Conservation (phyloP, 2,797 vertebrate species). For the Acipenser ruthenus region DNA sequence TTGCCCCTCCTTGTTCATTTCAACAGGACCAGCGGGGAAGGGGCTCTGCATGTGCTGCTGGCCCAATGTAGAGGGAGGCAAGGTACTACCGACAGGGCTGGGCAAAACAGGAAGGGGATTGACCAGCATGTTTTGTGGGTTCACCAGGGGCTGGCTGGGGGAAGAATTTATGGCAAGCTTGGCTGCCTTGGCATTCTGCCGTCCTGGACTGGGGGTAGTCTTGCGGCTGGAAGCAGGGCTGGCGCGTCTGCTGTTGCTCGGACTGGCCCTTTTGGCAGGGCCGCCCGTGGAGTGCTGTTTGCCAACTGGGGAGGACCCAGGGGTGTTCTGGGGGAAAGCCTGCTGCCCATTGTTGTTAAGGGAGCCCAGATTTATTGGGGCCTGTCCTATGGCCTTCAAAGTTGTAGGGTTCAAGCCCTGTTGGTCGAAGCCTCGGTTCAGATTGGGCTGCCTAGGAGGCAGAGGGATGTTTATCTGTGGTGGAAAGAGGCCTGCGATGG, state of each 20-base stretch:
- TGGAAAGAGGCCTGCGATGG: constrained; percentile 94
- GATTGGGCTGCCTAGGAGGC: constrained; percentile 82
- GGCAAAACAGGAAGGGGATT: constrained; percentile 63
- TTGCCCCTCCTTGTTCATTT: constrained; percentile 65
- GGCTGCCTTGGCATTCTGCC: constrained; percentile 77
- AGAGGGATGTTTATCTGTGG: constrained; percentile 98
- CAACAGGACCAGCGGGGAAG: constrained; percentile 54
- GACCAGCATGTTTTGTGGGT: constrained; percentile 71
- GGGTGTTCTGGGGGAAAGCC: constrained; percentile 59
- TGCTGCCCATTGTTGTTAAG: constrained; percentile 64
- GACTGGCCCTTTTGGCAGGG: constrained; percentile 83
- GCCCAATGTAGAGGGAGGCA: constrained; percentile 54
- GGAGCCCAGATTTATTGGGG: constrained; percentile 71
- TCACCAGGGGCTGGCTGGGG: constrained; percentile 67
- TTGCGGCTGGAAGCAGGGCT: constrained; percentile 91
- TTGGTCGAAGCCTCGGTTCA: constrained; percentile 93
- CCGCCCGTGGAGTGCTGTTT: constrained; percentile 73
- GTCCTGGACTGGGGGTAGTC: constrained; percentile 88
- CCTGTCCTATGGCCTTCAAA: constrained; percentile 95
- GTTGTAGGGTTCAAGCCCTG: constrained; percentile 98
- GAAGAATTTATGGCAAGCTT: constrained; percentile 73
- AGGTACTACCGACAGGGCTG: constrained; percentile 53
- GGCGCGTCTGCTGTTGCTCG: constrained; percentile 87
- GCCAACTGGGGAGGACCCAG: constrained; percentile 56
- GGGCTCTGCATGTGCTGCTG: constrained; percentile 61